Percentiles rank a stretch among this genome's conserved stretches.
Conservation (phyloP, 2,888 invertebrate genomes). For the Netelia inedita region DNA sequence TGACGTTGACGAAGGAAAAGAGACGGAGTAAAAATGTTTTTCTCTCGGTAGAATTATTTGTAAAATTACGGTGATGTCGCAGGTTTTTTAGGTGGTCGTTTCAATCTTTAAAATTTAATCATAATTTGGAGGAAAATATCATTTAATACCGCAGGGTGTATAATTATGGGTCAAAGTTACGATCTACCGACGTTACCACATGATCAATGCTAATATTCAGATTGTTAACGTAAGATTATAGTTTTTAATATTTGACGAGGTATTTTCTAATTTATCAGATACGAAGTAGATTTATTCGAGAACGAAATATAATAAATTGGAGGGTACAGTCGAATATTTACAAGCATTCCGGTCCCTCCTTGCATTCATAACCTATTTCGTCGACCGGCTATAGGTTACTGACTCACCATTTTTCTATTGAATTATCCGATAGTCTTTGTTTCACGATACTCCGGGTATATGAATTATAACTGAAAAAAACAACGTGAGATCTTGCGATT, state of each 20-base stretch:
- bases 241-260: background rate
- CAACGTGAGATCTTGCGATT: slow-evolving; percentile 2
- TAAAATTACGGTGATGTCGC: background rate
- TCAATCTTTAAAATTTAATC: background rate
- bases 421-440: slow-evolving; percentile 40
- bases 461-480: slow-evolving; percentile 15
- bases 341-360: background rate
- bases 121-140: background rate
- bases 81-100: background rate
- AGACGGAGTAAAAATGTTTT: background rate
- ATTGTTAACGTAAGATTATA: background rate
- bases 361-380: slow-evolving; percentile 62
- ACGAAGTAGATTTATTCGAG: background rate
- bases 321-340: background rate
- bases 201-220: background rate
- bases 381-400: background rate
- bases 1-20: background rate
- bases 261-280: background rate
- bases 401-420: slow-evolving; percentile 62
- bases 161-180: background rate
- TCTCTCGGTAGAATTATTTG: background rate
- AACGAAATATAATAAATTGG: background rate
- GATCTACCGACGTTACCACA: background rate
- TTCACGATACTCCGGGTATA: slow-evolving; percentile 17
- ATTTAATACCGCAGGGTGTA: background rate